phyloP scores from a whole-genome alignment of 2,113 vertebrate species.

The Alligator mississippiensis region DNA sequence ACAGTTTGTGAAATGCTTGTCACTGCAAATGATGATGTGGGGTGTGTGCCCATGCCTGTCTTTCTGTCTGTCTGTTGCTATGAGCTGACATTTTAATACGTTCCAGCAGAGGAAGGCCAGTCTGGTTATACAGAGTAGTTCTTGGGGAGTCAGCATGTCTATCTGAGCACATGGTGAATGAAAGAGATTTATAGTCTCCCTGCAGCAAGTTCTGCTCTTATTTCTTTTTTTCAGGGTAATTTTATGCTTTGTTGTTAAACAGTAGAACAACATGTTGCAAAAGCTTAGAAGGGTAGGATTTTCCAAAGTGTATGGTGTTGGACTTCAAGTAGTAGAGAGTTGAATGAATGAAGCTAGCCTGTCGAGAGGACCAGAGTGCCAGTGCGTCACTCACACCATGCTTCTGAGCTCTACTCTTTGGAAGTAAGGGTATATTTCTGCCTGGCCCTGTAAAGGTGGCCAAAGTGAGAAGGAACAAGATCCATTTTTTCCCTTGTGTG shows the following conservation, averaged over 20 bases:
- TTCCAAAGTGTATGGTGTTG: neutral
- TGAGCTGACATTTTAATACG: neutral
- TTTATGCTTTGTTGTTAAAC: neutral
- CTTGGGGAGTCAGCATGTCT: neutral
- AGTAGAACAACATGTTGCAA: neutral
- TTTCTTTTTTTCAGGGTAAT: neutral
- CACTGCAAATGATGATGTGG: neutral
- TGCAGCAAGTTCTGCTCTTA: neutral
- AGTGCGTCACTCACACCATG: neutral
- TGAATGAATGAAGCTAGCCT: neutral
- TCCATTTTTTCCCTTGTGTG: neutral
- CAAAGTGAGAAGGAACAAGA: neutral
- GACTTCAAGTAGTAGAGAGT: neutral
- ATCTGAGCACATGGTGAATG: neutral
- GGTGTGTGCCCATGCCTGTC: neutral
- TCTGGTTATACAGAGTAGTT: neutral
- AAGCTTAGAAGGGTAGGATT: neutral
- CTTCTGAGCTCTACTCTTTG: neutral
- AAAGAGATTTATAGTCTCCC: neutral
- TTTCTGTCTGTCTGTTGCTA: neutral
- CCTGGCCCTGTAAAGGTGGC: neutral
- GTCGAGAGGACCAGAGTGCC: neutral
- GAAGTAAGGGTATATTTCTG: neutral
- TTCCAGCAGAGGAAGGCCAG: accelerated
- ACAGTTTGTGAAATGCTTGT: neutral